Base-by-base conservation (phyloP, 2,888 invertebrate genomes). In the Netelia fuscicornis region DNA sequence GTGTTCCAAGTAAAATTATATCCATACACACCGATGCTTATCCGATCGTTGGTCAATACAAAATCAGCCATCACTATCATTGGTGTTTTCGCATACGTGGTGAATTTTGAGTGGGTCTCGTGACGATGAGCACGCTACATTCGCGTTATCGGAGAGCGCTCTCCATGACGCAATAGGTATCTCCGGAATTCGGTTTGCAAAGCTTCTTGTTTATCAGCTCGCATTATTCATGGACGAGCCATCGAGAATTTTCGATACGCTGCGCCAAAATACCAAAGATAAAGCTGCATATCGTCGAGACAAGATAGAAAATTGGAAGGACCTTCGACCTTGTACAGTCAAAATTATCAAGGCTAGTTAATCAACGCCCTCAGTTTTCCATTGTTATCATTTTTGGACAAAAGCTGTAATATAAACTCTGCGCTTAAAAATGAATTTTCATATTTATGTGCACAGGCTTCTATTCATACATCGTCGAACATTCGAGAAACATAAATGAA, bases 11-110 rank as follows among this genome's bases (percentile, higher is more conserved):
- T 6, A 37, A 37, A 37, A 6, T 37, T 37, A 37, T 37, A 37
- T 37, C 6, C 37, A 37, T 37, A 37, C 37, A 37, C 37, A 37
- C 37, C 37, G 37, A 37, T 6, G 37, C 37, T 37, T 37, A 37
- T 37, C 37, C 37, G 37, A 37, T 37, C 37, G 6, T 37, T 37
- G 6, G 37, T 37, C 37, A 37, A 13, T 13, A 48, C 2, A 48
- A 48, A 10, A 48, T 48, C 48, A 10, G 48, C 11, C 1, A 58
- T 60, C 37, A 56, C 25, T 65, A 20, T 72, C 54, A 44, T 3
- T 2, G 30, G 44, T 60, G 54, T 65, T 56, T 56, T 56, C 56
- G 56, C 72, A 30, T 80, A 80, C 80, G 80, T 80, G 80, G 72
- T 56, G 23, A 30, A 65, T 44, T 65, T 65, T 72, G 64, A 65